These are phyloP conservation scores for Jordanella pulchra DNA, from an alignment of 2,797 vertebrate species.

Conservation along the genomic window DNA sequence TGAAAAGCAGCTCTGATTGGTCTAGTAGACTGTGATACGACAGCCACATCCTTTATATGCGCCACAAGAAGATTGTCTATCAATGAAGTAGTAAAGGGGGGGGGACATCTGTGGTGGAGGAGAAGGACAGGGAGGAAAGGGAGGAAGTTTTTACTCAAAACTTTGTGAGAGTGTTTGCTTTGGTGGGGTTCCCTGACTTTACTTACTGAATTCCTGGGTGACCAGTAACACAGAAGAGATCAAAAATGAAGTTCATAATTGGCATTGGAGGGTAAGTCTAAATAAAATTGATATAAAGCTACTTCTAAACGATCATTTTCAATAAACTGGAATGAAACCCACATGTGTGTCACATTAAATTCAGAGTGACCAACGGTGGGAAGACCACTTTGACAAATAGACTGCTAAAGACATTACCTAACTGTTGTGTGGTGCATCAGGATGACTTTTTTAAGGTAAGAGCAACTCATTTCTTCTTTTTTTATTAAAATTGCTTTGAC, in stretches of 20 bases:
- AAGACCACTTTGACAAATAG: constrained; percentile 92
- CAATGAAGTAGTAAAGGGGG: constrained; percentile 85
- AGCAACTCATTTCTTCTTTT: neutral
- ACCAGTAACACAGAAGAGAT: constrained; percentile 54
- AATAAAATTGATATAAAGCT: neutral
- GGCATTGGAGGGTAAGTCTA: constrained; percentile 92
- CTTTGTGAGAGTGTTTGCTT: constrained; percentile 47
- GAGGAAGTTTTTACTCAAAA: constrained; percentile 41
- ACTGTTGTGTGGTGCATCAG: constrained; percentile 94
- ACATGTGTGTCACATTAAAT: neutral
- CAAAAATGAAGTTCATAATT: constrained; percentile 87
- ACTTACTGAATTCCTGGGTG: constrained; percentile 72
- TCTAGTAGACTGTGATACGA: constrained; percentile 48
- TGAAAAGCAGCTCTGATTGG: constrained; percentile 48
- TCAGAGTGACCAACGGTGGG: constrained; percentile 94
- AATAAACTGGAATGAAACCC: neutral
- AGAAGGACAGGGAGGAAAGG: constrained; percentile 60
- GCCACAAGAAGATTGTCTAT: constrained; percentile 65
- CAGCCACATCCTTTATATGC: constrained; percentile 76
- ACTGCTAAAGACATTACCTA: constrained; percentile 86
- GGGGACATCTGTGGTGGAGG: constrained; percentile 55
- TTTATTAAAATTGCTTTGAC: neutral
- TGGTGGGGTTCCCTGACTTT: constrained; percentile 73
- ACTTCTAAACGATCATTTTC: neutral
- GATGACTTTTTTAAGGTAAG: constrained; percentile 97